phyloP scores from a whole-genome alignment of 2,888 invertebrate genomes.

The Heliconius cydno region DNA sequence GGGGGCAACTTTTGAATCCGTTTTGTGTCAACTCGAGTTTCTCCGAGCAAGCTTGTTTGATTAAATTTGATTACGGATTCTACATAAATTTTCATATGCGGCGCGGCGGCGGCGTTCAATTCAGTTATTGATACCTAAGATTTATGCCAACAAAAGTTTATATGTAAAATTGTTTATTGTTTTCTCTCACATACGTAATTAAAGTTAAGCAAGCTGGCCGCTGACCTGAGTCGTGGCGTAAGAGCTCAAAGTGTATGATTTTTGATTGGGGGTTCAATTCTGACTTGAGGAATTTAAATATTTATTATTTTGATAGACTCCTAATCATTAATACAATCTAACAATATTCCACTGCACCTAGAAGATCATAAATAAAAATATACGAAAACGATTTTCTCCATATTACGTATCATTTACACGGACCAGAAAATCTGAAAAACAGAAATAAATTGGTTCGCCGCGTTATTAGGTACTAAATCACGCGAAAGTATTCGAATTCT shows the following conservation, averaged over 20 bases:
- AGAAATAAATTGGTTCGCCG: constrained; percentile 25
- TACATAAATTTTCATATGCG: constrained; percentile 45
- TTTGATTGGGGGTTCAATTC: too few species aligned
- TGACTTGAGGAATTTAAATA: too few species aligned
- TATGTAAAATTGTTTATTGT: background rate
- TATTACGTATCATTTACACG: background rate
- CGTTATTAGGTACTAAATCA: constrained; percentile 41
- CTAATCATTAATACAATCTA: too few species aligned
- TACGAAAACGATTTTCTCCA: background rate
- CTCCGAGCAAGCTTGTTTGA: constrained; percentile 45
- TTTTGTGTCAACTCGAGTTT: constrained; percentile 51
- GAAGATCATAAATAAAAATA: too few species aligned
- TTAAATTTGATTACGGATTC: constrained; percentile 48
- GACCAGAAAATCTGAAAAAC: constrained; percentile 13
- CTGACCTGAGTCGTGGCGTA: too few species aligned
- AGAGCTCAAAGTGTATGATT: too few species aligned
- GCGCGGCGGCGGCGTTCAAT: constrained; percentile 34
- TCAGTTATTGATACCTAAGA: constrained; percentile 33
- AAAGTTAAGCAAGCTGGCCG: background rate
- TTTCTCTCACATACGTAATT: background rate
- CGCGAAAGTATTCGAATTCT: constrained; percentile 33
- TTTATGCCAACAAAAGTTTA: constrained; percentile 23
- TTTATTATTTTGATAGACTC: too few species aligned
- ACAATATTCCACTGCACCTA: too few species aligned
- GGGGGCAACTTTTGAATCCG: constrained; percentile 52